Evolutionary conservation across 1,140 invertebrate species (phyloP).

Genomic region (Leptestheria dahalacensis): DNA sequence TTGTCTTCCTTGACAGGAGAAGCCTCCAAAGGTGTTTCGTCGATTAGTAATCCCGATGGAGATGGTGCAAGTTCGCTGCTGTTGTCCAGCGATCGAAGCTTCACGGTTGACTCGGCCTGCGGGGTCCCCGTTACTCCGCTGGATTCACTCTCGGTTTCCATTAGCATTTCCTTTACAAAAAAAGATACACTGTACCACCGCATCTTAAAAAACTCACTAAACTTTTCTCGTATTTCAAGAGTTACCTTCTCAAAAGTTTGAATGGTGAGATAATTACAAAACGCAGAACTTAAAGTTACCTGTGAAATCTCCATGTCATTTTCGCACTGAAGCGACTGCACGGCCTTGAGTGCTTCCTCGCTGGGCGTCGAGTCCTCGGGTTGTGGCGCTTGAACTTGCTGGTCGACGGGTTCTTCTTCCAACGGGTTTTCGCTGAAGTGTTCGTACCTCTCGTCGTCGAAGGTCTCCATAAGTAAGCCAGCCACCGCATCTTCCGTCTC

Average conservation of each 20-base stretch:
- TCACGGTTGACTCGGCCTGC: background rate
- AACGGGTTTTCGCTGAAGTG: background rate
- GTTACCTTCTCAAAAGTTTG: no score
- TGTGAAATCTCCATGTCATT: slow-evolving; percentile 5
- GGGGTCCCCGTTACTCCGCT: background rate
- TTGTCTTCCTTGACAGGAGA: background rate
- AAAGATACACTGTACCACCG: no score
- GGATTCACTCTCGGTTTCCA: background rate
- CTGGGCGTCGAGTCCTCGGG: background rate
- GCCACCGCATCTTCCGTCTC: slow-evolving; percentile 84
- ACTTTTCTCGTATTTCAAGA: no score
- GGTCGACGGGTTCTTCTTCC: background rate
- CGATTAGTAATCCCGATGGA: slow-evolving; percentile 14
- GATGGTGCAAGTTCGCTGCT: slow-evolving; percentile 6
- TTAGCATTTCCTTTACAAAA: background rate
- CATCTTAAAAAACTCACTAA: no score
- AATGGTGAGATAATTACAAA: no score
- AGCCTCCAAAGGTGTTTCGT: background rate
- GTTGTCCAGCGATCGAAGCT: background rate
- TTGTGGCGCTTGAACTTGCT: background rate
- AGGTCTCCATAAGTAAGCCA: slow-evolving; percentile 65
- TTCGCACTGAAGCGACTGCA: slow-evolving; percentile 10
- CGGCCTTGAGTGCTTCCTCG: slow-evolving; percentile 12
- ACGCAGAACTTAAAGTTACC: background rate
- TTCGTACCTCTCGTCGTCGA: slow-evolving; percentile 35